Conservation (phyloP, 2,113 vertebrate species). For the Solea solea region DNA sequence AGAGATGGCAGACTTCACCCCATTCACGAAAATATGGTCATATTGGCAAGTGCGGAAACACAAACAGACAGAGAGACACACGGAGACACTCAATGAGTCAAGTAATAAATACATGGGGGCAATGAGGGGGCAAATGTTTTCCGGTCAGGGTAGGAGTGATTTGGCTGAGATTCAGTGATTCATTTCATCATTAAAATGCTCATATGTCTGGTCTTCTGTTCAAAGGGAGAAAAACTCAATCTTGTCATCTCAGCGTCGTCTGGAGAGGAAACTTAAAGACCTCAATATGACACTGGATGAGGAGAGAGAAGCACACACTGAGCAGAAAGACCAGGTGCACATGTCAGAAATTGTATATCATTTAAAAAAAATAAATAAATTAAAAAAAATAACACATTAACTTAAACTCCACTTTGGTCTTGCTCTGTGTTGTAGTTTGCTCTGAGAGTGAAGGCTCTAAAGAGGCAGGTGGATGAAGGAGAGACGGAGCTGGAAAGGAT, state of each 20-base stretch:
- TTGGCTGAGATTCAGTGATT: too few species aligned
- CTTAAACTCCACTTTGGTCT: not conserved
- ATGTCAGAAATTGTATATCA: not conserved
- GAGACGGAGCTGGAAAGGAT: conserved; percentile 93
- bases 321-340: conserved; percentile 93
- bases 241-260: conserved; percentile 87
- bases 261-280: conserved; percentile 94
- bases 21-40: too few species aligned
- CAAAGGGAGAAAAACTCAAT: conserved; percentile 88
- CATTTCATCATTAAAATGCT: not conserved
- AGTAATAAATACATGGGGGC: not conserved
- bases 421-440: conserved; percentile 80
- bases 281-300: conserved; percentile 91
- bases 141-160: too few species aligned
- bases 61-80: too few species aligned
- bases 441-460: conserved; percentile 92
- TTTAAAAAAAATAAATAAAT: not conserved
- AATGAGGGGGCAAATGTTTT: not conserved
- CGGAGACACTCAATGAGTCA: too few species aligned
- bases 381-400: not conserved
- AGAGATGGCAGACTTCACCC: too few species aligned
- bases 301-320: conserved; percentile 87
- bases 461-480: conserved; percentile 92
- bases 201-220: not conserved
- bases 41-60: too few species aligned